Base-by-base conservation (phyloP, 2,113 vertebrate species). In the Myxocyprinus asiaticus region DNA sequence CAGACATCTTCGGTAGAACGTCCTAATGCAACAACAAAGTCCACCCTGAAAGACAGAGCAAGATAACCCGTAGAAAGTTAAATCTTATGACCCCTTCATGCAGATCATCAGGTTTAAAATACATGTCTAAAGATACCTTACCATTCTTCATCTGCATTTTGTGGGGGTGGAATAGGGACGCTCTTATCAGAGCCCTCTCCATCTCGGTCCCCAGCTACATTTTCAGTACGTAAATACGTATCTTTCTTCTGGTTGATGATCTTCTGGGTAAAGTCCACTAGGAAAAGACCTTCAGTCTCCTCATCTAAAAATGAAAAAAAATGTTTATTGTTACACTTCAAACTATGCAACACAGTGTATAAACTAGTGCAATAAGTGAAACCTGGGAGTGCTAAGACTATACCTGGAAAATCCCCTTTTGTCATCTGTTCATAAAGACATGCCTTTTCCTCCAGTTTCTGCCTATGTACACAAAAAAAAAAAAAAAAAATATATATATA, bases 191-290 rank as follows among this genome's bases (percentile, higher is more conserved):
- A 87, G 3, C 89, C 88, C 10, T 89, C 89, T 0, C 83, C 84
- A 7, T 94, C 90, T 67, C 92, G 88, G 9, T 90, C 89, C 7
- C 61, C 85, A 84, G 83, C 86, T 82, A 91, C 88, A 0, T 4
- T 85, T 22, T n/a, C n/a, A n/a, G n/a, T n/a, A n/a, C n/a, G n/a
- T n/a, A n/a, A n/a, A n/a, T n/a, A n/a, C n/a, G 88, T 84, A 84
- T 93, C 92, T 7, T 87, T 94, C 83, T 91, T 93, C 85, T 93
- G 95, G 86, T 99, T 94, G 82, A 99, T 96, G 81, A 99, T 96
- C 91, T 99, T 99, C 90, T 98, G 97, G 1, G 96, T 96, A 90
- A 99, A 99, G 88, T 99, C 98, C 84, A 99, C 97, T 83, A 99
- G 93, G 88, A 94, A 99, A 86, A 97, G 88, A 67, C 95, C 93